A percentile compares a stretch with the other conserved stretches of the same genome.
These are phyloP conservation scores for Ophioninae sp. DNA, from an alignment of 2,888 invertebrate species.

Conservation along the genomic window DNA sequence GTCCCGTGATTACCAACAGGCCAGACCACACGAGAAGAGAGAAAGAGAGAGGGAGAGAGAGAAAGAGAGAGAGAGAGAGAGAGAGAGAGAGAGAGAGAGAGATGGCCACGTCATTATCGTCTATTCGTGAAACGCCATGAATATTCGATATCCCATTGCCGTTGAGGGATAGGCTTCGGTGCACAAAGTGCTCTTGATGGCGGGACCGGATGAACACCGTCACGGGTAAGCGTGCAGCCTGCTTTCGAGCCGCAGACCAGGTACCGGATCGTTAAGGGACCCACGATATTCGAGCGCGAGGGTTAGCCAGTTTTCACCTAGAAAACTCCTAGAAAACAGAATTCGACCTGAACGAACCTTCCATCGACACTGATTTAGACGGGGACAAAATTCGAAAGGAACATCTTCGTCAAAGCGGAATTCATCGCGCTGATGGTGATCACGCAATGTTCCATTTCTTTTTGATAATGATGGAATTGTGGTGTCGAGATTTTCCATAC, in stretches of 20 bases:
- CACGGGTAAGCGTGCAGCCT: conserved; percentile 42
- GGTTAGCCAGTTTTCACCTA: too few relatives aligned
- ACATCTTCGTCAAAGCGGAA: neutral
- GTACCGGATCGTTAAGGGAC: conserved; percentile 32
- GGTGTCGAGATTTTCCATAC: neutral
- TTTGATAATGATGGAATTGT: too few relatives aligned
- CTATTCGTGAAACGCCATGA: conserved; percentile 62
- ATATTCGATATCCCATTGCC: conserved; percentile 63
- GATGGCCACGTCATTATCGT: conserved; percentile 60
- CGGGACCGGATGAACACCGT: conserved; percentile 34
- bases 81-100: conserved; percentile 12
- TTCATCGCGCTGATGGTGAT: too few relatives aligned
- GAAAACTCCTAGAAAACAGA: neutral
- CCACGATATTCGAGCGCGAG: neutral
- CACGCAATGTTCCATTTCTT: too few relatives aligned
- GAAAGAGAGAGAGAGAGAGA: conserved; percentile 2
- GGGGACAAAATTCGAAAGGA: neutral
- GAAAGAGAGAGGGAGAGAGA: conserved; percentile 11
- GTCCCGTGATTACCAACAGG: conserved; percentile 44
- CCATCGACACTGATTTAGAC: neutral
- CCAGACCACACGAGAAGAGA: conserved; percentile 10
- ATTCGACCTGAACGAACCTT: neutral
- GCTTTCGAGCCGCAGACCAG: conserved; percentile 40
- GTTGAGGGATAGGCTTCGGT: conserved; percentile 51
- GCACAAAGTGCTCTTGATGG: conserved; percentile 59